A percentile compares a stretch with the other conserved stretches of the same genome.
Conservation (phyloP, 2,113 vertebrate species). For the Ondatra zibethicus region DNA sequence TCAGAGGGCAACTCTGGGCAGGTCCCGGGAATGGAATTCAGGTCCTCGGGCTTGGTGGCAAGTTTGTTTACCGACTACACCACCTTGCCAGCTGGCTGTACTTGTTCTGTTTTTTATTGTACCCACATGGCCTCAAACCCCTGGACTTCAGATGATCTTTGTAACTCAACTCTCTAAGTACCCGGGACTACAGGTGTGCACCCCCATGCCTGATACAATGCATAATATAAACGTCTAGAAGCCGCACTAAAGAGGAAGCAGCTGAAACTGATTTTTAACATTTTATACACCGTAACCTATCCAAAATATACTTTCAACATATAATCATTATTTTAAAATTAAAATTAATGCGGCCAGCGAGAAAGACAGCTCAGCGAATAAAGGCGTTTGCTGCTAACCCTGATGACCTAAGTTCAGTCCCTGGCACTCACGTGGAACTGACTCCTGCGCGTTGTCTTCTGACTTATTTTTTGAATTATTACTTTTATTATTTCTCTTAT, state of each 20-base stretch:
- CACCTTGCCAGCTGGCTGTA: neutral
- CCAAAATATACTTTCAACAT: conserved; percentile 36
- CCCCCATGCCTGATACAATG: too few relatives aligned
- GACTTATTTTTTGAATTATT: neutral
- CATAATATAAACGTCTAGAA: neutral
- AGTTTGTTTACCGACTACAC: neutral
- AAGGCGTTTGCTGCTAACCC: neutral
- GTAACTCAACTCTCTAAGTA: neutral
- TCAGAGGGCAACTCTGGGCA: neutral
- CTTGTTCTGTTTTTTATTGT: neutral
- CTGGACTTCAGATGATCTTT: neutral
- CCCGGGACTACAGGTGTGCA: neutral
- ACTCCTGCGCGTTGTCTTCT: neutral
- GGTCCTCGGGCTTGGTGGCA: neutral
- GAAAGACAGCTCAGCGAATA: neutral
- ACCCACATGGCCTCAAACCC: neutral
- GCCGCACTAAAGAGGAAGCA: neutral
- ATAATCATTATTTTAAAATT: neutral
- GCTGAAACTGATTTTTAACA: neutral
- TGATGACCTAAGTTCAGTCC: neutral
- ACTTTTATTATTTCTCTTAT: neutral
- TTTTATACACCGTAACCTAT: conserved; percentile 14
- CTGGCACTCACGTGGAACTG: neutral
- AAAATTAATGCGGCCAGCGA: neutral
- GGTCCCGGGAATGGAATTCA: neutral